phyloP scores from a whole-genome alignment of 2,888 invertebrate species.

The Oscheius sp. region DNA sequence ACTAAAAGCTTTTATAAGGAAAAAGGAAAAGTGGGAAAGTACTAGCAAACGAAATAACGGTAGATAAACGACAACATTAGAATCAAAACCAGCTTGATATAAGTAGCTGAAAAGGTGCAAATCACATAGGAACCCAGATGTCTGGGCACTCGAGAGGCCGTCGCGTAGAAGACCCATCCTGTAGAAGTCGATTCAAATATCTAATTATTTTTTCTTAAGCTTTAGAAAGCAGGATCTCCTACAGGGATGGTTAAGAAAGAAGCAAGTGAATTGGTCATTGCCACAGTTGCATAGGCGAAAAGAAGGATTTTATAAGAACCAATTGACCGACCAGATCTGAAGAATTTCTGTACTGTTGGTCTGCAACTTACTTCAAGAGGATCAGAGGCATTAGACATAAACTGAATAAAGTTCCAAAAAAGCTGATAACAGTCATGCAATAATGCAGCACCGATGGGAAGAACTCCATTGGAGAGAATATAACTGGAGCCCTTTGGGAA shows the following conservation, averaged over 20 bases:
- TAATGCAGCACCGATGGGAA: not conserved
- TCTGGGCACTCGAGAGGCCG: not conserved
- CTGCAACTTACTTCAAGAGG: not conserved
- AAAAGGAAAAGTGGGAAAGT: not conserved
- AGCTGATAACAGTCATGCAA: not conserved
- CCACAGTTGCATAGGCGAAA: not conserved
- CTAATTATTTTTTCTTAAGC: not conserved
- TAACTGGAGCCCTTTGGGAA: no score
- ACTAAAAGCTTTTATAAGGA: not conserved
- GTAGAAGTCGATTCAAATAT: not conserved
- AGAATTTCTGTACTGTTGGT: not conserved
- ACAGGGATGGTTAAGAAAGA: constrained; percentile 2
- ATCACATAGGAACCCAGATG: constrained; percentile 2
- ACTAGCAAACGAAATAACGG: constrained; percentile 8
- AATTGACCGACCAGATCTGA: not conserved
- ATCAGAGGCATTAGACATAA: not conserved
- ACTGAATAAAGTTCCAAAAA: not conserved
- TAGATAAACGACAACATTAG: constrained; percentile 17
- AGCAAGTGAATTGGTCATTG: not conserved
- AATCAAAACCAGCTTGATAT: not conserved
- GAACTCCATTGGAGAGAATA: not conserved
- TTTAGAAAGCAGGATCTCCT: not conserved
- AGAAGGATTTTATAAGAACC: constrained; percentile 10
- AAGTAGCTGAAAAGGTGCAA: constrained; percentile 1
- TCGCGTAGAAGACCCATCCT: constrained; percentile 4